Percentiles rank a stretch among this genome's conserved stretches.
Evolutionary conservation across 2,888 invertebrate genomes (phyloP).

Genomic region (Enchytraeus crypticus): DNA sequence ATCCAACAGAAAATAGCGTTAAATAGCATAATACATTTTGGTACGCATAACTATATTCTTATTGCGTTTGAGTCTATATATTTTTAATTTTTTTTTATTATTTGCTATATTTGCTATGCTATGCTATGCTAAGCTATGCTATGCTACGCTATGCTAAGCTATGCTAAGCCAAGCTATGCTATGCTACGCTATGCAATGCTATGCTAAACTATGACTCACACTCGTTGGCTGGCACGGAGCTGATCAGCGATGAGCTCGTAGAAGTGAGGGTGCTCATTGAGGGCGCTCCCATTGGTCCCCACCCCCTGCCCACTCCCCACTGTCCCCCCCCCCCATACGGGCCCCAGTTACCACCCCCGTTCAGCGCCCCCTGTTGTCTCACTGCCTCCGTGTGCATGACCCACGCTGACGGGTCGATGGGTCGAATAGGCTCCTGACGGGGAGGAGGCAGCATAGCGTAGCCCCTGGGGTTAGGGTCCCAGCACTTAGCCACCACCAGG

Average conservation of each 20-base stretch:
- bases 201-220: too few relatives aligned
- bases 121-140: too few relatives aligned
- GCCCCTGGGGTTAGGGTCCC: conserved; percentile 97
- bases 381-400: conserved; percentile 91
- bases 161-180: too few relatives aligned
- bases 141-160: too few relatives aligned
- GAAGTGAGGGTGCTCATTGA: conserved; percentile 54
- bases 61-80: too few relatives aligned
- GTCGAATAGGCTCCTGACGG: conserved; percentile 83
- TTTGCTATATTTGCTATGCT: too few relatives aligned
- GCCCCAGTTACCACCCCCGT: conserved; percentile 18
- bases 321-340: background rate
- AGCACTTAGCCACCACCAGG: conserved; percentile 96
- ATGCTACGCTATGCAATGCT: too few relatives aligned
- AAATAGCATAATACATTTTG: too few relatives aligned
- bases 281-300: background rate
- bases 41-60: too few relatives aligned
- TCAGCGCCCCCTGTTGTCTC: conserved; percentile 34
- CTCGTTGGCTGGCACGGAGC: conserved; percentile 60
- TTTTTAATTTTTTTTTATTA: too few relatives aligned
- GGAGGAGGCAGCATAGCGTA: conserved; percentile 94
- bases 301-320: background rate
- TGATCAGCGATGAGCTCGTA: conserved; percentile 61
- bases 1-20: too few relatives aligned
- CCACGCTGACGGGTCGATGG: conserved; percentile 99